These are phyloP conservation scores for Pocillopora meandrina DNA, from an alignment of 92 coral and sea anemone genomes.

Conservation along the genomic window DNA sequence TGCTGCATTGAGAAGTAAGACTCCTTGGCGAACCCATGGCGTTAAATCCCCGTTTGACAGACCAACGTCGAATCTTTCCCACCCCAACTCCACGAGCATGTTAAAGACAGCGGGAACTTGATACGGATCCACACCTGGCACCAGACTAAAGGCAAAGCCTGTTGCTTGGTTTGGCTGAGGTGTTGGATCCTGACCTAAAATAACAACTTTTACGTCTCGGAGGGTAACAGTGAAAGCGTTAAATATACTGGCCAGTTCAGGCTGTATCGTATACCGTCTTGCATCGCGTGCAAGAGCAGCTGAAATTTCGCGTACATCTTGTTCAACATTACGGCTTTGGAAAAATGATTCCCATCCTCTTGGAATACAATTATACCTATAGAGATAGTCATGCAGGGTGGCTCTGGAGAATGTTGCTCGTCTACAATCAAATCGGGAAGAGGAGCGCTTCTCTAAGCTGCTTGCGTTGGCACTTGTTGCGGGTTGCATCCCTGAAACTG, in stretches of 20 bases:
- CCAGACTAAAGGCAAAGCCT: conserved; percentile 33
- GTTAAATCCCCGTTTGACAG: conserved; percentile 22
- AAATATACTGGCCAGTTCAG: not conserved
- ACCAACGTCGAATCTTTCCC: conserved; percentile 8
- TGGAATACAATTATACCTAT: not conserved
- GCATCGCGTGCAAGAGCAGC: not conserved
- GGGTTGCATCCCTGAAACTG: no score
- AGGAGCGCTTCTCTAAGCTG: no score
- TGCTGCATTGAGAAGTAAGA: conserved; percentile 24
- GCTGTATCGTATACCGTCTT: not conserved
- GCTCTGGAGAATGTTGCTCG: not conserved
- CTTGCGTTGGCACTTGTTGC: no score
- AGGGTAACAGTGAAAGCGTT: not conserved
- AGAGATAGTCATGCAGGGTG: not conserved
- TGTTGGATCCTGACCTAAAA: conserved; percentile 43
- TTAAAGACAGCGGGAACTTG: conserved; percentile 24
- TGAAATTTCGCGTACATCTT: not conserved
- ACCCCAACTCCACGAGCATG: conserved; percentile 23
- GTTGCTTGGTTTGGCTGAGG: conserved; percentile 25
- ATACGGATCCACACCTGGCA: not conserved
- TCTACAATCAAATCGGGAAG: no score
- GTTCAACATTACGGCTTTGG: not conserved
- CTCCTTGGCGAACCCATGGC: conserved; percentile 18
- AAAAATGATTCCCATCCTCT: not conserved
- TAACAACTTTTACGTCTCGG: not conserved